phyloP scores from a whole-genome alignment of 2,888 invertebrate genomes.

The Tachystola acroxantha region DNA sequence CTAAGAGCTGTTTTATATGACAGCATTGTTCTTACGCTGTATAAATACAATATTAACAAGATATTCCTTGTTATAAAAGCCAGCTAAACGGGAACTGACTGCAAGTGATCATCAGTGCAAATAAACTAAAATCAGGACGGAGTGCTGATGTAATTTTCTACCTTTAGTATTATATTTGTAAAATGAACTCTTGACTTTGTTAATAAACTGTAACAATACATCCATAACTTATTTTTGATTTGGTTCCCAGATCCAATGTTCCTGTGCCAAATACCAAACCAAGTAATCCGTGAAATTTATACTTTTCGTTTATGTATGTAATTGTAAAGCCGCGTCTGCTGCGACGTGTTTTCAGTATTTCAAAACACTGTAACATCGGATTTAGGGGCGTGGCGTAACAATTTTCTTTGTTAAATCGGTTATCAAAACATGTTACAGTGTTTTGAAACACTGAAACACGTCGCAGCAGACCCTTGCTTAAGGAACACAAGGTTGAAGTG shows the following conservation, averaged over 20 bases:
- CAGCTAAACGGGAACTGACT: slow-evolving; percentile 68
- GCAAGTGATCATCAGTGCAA: slow-evolving; percentile 41
- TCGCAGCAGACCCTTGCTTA: no score
- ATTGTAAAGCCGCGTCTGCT: no score
- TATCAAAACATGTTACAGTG: no score
- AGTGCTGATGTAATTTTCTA: slow-evolving; percentile 41
- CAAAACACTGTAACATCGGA: no score
- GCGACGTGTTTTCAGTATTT: no score
- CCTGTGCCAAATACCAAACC: slow-evolving; percentile 43
- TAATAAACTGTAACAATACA: slow-evolving; percentile 56
- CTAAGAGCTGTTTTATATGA: not conserved
- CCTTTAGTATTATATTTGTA: slow-evolving; percentile 38
- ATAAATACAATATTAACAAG: slow-evolving; percentile 26
- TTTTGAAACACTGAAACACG: no score
- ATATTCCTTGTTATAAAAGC: slow-evolving; percentile 66
- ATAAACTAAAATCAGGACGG: slow-evolving; percentile 37
- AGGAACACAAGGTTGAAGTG: no score
- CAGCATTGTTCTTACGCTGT: not conserved
- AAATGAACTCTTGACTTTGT: slow-evolving; percentile 34
- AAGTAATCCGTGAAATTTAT: slow-evolving; percentile 42
- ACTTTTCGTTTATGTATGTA: slow-evolving; percentile 63
- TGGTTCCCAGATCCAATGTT: slow-evolving; percentile 65
- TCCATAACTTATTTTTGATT: slow-evolving; percentile 34
- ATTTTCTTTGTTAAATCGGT: no score
- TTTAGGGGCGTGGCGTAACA: no score